These are phyloP conservation scores for Bombus consobrinus DNA, from an alignment of 1,140 invertebrate species.

Conservation along the genomic window DNA sequence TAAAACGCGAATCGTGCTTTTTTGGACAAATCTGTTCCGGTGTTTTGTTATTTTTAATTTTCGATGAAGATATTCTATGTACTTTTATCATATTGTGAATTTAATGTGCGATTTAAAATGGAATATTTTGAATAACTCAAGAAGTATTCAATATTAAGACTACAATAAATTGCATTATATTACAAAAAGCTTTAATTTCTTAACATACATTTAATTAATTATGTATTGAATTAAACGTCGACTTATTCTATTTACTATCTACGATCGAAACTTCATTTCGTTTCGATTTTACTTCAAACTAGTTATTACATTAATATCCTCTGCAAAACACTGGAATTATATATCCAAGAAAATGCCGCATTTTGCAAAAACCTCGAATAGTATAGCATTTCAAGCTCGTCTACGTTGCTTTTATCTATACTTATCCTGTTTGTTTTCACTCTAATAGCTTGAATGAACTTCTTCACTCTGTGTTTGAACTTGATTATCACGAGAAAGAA, in stretches of 20 bases:
- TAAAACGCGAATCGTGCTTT: neutral
- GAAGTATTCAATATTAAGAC: neutral
- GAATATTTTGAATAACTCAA: no score
- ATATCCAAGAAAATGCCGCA: neutral
- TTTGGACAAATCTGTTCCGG: neutral
- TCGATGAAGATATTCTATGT: no score
- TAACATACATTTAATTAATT: neutral
- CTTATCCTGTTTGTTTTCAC: conserved; percentile 14
- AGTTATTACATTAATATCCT: neutral
- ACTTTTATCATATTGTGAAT: no score
- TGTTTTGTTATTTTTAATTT: no score
- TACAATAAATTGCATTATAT: neutral
- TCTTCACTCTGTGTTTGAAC: conserved; percentile 8
- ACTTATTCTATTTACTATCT: neutral
- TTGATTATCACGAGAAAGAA: neutral
- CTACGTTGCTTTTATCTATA: conserved; percentile 16
- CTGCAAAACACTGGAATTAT: neutral
- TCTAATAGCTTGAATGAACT: conserved; percentile 26
- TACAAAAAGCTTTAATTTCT: neutral
- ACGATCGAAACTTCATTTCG: neutral
- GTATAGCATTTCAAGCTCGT: neutral
- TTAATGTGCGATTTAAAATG: no score
- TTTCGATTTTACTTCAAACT: neutral
- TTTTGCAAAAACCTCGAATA: conserved; percentile 1
- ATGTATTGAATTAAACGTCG: neutral